A percentile compares a stretch with the other conserved stretches of the same genome.
phyloP scores from a whole-genome alignment of 2,888 invertebrate genomes.

The Apodemia mormo region DNA sequence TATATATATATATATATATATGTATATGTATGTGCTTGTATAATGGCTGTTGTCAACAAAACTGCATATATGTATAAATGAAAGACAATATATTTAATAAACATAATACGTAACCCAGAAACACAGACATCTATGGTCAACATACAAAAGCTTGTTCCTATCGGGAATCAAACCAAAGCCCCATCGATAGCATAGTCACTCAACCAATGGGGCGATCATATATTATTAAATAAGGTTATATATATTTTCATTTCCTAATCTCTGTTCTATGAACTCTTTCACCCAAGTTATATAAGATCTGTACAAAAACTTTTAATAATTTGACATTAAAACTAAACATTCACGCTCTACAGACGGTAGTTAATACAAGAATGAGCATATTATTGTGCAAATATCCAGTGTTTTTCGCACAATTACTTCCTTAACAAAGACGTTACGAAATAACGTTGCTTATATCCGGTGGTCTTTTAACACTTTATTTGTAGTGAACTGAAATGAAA shows the following conservation, averaged over 20 bases:
- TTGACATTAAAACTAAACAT: neutral
- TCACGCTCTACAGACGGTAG: constrained; percentile 21
- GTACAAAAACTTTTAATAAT: constrained; percentile 13
- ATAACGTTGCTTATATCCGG: constrained; percentile 63
- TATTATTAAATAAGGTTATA: no score
- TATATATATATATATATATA: no score
- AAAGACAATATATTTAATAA: no score
- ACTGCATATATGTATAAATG: no score
- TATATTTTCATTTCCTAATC: neutral
- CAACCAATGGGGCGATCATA: no score
- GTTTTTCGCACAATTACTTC: constrained; percentile 75
- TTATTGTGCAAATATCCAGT: constrained; percentile 46
- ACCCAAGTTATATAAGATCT: neutral
- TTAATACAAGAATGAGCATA: constrained; percentile 47
- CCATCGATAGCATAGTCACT: no score
- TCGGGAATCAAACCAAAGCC: no score
- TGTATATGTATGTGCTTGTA: no score
- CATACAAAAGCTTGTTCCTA: no score
- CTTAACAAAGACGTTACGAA: constrained; percentile 74
- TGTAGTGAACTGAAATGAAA: constrained; percentile 57
- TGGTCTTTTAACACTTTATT: constrained; percentile 64
- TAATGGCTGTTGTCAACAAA: no score
- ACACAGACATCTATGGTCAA: no score
- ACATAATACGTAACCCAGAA: no score
- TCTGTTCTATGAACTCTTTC: neutral